phyloP scores from a whole-genome alignment of 2,888 invertebrate species.

The Dryadula phaetusa region DNA sequence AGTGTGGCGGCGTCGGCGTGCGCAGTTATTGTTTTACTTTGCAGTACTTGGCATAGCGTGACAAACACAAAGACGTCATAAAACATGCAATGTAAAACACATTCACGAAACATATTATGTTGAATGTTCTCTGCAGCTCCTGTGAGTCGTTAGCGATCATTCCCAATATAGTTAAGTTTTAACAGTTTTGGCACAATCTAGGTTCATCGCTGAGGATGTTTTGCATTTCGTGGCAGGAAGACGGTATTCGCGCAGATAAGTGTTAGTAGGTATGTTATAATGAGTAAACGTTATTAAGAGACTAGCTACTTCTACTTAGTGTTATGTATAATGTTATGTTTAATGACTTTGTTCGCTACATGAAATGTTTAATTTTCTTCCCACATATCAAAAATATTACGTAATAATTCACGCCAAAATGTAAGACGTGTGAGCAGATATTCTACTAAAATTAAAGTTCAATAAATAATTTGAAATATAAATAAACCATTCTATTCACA shows the following conservation, averaged over 20 bases:
- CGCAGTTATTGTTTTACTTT: conserved; percentile 47
- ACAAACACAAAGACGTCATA: conserved; percentile 75
- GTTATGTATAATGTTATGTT: conserved; percentile 23
- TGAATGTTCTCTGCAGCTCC: conserved; percentile 65
- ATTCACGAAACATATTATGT: conserved; percentile 69
- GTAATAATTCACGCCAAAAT: conserved; percentile 71
- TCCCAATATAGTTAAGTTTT: conserved; percentile 72
- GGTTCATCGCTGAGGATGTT: conserved; percentile 57
- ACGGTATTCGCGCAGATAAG: conserved; percentile 76
- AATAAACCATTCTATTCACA: conserved; percentile 23
- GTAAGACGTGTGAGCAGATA: conserved; percentile 79
- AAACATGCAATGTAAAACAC: conserved; percentile 75
- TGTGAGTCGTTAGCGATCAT: conserved; percentile 77
- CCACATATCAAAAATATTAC: conserved; percentile 24
- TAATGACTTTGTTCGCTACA: conserved; percentile 30
- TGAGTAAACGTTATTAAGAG: conserved; percentile 31
- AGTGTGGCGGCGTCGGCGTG: conserved; percentile 34
- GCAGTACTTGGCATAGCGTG: conserved; percentile 57
- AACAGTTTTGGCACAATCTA: conserved; percentile 65
- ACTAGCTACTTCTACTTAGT: conserved; percentile 36
- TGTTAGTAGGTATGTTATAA: conserved; percentile 51
- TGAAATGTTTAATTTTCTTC: conserved; percentile 23
- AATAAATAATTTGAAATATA: conserved; percentile 32
- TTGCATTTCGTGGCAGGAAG: conserved; percentile 78
- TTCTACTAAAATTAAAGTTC: conserved; percentile 35